Base-by-base conservation (phyloP, 2,888 invertebrate species). In the Drosophila vallismaia region DNA sequence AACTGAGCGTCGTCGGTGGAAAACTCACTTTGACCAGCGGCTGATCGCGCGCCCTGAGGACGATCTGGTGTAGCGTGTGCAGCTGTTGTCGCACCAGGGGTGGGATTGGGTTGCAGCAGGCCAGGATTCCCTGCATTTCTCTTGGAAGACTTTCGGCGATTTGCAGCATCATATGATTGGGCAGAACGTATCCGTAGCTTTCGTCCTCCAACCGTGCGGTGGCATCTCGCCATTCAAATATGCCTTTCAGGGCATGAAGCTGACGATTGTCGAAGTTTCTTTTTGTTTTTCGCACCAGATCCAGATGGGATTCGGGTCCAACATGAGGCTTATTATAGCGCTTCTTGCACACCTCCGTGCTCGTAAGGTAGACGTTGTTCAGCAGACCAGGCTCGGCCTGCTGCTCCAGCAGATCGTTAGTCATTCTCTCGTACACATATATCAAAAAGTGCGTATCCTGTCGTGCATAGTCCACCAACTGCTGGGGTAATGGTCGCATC, bases 361-460 rank as follows among this genome's bases (percentile, higher is more conserved):
- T 97, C 33, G 94, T 93, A 54, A 95, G 93, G 82, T 96, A 95
- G 0, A 96, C 97, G 0, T 94, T 93, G 53, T 93, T 91, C 10
- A 99, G 90, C 1, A 96, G 88, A 79, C 95, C 95, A 0, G 92
- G 92, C 49, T 94, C 92, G 0, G 94, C 94, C 81, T 95, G 94
- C 0, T 94, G 94, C 68, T 92, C 92, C 3, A 97, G 89, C 40
- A 99, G 92, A 59, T 96, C 95, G 76, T 95, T 95, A 62, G 93
- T 94, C 92, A 99, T 92, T 40, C 93, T 91, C 63, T 97, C 95
- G 92, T 97, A 98, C 73, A 99, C 95, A 90, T 97, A 97, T 4
- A 99, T 93, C 67, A 99, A 92, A 91, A 97, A 98, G 92, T 99
- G 99, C 0, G 99, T 99, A 92, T 99, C 99, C 89, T 95, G 95